phyloP scores from a whole-genome alignment of 2,797 vertebrate genomes.

The Poeciliopsis turneri region DNA sequence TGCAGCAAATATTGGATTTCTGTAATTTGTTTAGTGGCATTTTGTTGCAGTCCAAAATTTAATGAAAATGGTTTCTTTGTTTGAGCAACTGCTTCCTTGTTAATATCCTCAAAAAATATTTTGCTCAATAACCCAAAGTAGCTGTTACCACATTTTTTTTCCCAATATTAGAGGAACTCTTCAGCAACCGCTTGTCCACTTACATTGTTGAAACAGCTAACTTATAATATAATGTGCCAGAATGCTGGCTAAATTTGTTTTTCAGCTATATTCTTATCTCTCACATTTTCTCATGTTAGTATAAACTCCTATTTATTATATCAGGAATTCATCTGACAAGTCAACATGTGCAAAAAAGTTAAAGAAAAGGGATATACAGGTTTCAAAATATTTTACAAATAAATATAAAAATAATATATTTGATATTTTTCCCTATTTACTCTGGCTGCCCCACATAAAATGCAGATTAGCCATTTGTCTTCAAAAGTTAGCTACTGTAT shows the following conservation, averaged over 20 bases:
- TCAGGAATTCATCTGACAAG: not conserved
- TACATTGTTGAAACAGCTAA: conserved; percentile 30
- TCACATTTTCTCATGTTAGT: not conserved
- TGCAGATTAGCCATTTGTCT: not conserved
- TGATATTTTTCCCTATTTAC: not conserved
- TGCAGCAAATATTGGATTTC: conserved; percentile 27
- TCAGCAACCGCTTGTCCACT: conserved; percentile 47
- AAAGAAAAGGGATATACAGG: not conserved
- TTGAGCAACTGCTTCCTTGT: conserved; percentile 2
- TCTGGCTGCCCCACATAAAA: not conserved
- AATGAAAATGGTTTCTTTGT: conserved; percentile 14
- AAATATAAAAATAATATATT: not conserved
- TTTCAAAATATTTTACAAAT: not conserved
- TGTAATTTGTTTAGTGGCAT: conserved; percentile 8
- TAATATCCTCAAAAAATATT: conserved; percentile 14
- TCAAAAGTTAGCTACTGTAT: not conserved
- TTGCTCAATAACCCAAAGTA: conserved; percentile 6
- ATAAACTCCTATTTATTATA: not conserved
- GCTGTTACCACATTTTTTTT: conserved; percentile 28
- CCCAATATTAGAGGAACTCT: conserved; percentile 33
- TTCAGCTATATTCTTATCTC: not conserved
- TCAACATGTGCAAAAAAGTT: not conserved
- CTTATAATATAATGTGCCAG: not conserved
- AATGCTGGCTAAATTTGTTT: not conserved
- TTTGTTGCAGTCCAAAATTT: conserved; percentile 19